Percentiles rank a stretch among this genome's conserved stretches.
Conservation (phyloP, 2,888 invertebrate genomes). For the Ceriagrion tenellum region DNA sequence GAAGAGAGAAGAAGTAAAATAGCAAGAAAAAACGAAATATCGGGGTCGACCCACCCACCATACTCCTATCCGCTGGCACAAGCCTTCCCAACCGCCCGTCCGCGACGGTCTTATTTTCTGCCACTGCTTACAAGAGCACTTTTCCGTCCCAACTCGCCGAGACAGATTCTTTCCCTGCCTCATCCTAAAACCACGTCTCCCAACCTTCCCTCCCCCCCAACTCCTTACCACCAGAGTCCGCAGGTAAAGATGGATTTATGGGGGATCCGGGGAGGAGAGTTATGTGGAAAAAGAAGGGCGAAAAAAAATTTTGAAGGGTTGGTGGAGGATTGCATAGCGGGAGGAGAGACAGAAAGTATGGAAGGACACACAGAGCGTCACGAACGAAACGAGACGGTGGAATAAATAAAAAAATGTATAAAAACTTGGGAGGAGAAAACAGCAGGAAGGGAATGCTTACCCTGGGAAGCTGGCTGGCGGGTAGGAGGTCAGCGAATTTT, state of each 20-base stretch:
- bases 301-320: neutral
- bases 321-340: neutral
- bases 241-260: slow-evolving; percentile 58
- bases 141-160: slow-evolving; percentile 19
- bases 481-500: neutral
- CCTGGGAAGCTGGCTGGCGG: neutral
- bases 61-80: neutral
- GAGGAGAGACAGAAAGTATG: no score
- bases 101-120: slow-evolving; percentile 25
- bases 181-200: no score
- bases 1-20: neutral
- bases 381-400: neutral
- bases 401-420: no score
- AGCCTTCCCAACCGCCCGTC: neutral
- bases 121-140: slow-evolving; percentile 63
- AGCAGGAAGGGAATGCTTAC: neutral
- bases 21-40: slow-evolving; percentile 20
- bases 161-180: neutral
- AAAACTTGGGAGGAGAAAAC: neutral
- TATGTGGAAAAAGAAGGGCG: neutral
- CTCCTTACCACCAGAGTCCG: neutral
- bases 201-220: no score
- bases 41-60: neutral
- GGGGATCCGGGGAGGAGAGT: neutral
- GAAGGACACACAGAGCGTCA: neutral